Percentiles rank a stretch among this genome's conserved stretches.
Evolutionary conservation across 2,113 vertebrate genomes (phyloP).

Genomic region (Todiramphus saurophagus): DNA sequence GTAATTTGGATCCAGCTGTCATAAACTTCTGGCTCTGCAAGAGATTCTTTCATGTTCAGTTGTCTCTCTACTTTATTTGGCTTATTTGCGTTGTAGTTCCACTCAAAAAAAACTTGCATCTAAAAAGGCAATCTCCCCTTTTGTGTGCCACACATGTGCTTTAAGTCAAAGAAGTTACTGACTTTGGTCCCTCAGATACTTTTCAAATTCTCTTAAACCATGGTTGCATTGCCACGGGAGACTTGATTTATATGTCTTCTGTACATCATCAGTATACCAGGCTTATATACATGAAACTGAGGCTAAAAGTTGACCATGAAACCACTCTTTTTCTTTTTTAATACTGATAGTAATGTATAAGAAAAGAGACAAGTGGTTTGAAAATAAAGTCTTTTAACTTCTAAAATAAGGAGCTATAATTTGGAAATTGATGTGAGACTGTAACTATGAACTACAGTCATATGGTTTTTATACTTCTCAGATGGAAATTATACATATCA

Average conservation of each 20-base stretch:
- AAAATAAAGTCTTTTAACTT: conserved; percentile 47
- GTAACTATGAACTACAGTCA: conserved; percentile 36
- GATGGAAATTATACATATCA: conserved; percentile 52
- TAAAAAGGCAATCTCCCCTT: not conserved
- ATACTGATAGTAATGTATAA: not conserved
- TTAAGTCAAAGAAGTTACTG: not conserved
- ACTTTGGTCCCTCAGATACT: conserved; percentile 22
- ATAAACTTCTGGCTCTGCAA: not conserved
- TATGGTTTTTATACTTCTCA: conserved; percentile 54
- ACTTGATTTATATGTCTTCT: not conserved
- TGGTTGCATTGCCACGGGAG: not conserved
- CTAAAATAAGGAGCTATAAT: conserved; percentile 52
- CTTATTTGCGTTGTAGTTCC: not conserved
- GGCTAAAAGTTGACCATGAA: not conserved
- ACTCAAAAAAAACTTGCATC: not conserved
- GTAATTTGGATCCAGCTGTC: not conserved
- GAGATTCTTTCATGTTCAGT: not conserved
- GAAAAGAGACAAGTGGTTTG: conserved; percentile 18
- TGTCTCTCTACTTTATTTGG: not conserved
- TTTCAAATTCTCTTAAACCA: not conserved
- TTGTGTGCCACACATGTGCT: not conserved
- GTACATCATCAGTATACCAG: not conserved
- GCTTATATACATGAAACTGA: not conserved
- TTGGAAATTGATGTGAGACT: conserved; percentile 43
- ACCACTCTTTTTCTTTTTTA: not conserved